These are phyloP conservation scores for Porites lutea DNA, from an alignment of 64 coral and sea anemone genomes.

Conservation along the genomic window DNA sequence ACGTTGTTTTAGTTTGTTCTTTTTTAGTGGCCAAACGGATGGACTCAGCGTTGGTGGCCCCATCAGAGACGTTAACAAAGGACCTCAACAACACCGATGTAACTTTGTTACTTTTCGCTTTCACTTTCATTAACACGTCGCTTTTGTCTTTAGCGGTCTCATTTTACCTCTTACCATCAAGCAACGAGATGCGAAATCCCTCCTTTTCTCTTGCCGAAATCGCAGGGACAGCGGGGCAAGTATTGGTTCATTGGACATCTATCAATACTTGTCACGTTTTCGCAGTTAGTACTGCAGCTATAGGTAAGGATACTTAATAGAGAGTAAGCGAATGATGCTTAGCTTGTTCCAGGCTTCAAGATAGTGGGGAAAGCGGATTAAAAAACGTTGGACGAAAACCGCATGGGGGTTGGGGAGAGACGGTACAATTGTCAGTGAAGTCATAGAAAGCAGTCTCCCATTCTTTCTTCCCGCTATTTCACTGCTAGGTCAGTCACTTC, in stretches of 20 bases:
- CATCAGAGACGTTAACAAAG: constrained; percentile 11
- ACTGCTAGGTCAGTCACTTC: no score
- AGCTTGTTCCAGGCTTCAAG: background rate
- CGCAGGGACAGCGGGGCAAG: constrained; percentile 59
- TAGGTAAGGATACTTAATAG: constrained; percentile 44
- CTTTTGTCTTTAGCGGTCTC: constrained; percentile 35
- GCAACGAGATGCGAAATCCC: constrained; percentile 26
- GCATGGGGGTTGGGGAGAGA: no score
- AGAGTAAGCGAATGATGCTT: background rate
- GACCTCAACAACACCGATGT: background rate
- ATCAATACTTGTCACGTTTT: constrained; percentile 78
- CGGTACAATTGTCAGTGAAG: no score
- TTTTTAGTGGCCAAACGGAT: constrained; percentile 36
- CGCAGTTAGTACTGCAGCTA: constrained; percentile 26
- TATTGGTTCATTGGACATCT: constrained; percentile 66
- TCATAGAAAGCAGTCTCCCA: no score
- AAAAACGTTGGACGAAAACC: no score
- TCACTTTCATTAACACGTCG: constrained; percentile 24
- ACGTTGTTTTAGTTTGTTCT: constrained; percentile 6
- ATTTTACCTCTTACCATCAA: constrained; percentile 51
- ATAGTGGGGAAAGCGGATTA: no score
- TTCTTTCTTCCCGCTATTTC: no score
- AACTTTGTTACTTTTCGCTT: no score
- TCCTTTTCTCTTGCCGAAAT: constrained; percentile 29
- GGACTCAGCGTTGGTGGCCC: constrained; percentile 23